Evolutionary conservation across 2,797 vertebrate species (phyloP).

Genomic region (Manis crassicaudata): DNA sequence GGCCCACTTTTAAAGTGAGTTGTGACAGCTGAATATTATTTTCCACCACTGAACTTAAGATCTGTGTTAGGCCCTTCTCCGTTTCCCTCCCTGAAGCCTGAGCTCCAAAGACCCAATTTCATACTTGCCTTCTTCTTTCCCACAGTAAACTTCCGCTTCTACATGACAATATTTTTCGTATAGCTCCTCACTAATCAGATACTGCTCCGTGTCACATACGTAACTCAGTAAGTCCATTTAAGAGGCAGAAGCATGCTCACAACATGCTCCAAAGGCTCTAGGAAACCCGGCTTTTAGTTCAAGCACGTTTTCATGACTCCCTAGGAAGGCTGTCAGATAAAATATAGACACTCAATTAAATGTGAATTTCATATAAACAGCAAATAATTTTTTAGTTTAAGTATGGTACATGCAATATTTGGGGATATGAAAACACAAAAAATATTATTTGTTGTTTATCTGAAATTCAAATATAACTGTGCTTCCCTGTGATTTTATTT

Average conservation of each 20-base stretch:
- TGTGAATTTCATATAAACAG: slow-evolving; percentile 54
- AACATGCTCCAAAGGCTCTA: neutral
- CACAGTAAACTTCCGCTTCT: neutral
- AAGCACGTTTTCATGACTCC: neutral
- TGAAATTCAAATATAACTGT: slow-evolving; percentile 37
- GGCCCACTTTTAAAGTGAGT: neutral
- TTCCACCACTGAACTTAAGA: neutral
- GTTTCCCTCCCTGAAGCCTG: neutral
- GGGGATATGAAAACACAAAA: neutral
- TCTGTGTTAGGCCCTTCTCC: neutral
- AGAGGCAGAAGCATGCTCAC: neutral
- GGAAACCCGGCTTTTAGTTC: slow-evolving; percentile 21
- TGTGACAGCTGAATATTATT: slow-evolving; percentile 40
- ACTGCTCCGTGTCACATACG: neutral
- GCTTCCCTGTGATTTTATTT: neutral
- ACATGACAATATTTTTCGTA: neutral
- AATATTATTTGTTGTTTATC: neutral
- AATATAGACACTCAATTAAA: neutral
- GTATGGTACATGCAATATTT: neutral
- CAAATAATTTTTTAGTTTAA: neutral
- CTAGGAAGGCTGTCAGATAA: neutral
- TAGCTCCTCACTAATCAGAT: slow-evolving; percentile 1
- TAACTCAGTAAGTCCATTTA: slow-evolving; percentile 44
- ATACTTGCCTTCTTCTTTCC: neutral
- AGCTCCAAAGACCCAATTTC: neutral